Conservation (phyloP, 1,140 invertebrate genomes). For the Camponotus vicinus region DNA sequence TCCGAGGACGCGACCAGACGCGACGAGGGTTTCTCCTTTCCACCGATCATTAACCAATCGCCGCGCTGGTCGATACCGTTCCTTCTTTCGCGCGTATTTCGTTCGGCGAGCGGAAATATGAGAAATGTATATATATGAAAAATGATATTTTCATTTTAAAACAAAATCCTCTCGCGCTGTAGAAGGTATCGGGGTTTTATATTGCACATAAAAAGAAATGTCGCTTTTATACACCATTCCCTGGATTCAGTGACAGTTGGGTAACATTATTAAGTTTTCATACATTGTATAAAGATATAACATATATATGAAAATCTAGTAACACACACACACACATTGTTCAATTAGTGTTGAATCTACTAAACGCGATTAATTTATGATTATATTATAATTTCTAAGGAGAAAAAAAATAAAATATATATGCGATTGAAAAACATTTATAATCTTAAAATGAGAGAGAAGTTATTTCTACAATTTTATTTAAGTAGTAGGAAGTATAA, state of each 20-base stretch:
- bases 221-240: too few species aligned
- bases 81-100: background rate
- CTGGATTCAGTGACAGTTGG: too few species aligned
- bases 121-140: background rate
- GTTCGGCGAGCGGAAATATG: background rate
- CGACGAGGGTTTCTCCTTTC: conserved; percentile 38
- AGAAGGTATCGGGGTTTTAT: too few species aligned
- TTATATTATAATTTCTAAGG: background rate
- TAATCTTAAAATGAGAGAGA: too few species aligned
- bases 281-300: too few species aligned
- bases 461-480: too few species aligned
- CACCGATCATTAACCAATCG: conserved; percentile 16
- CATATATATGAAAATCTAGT: too few species aligned
- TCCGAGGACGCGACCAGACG: background rate
- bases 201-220: too few species aligned
- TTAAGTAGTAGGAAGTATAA: background rate
- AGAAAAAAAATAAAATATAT: background rate
- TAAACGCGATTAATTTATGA: background rate
- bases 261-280: too few species aligned
- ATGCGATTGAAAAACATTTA: too few species aligned
- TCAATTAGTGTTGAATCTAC: too few species aligned
- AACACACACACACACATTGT: too few species aligned
- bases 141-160: background rate
- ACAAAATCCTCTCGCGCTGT: background rate
- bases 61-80: conserved; percentile 29